Evolutionary conservation across 2,113 vertebrate genomes (phyloP).

Genomic region (Spheniscus mendiculus): DNA sequence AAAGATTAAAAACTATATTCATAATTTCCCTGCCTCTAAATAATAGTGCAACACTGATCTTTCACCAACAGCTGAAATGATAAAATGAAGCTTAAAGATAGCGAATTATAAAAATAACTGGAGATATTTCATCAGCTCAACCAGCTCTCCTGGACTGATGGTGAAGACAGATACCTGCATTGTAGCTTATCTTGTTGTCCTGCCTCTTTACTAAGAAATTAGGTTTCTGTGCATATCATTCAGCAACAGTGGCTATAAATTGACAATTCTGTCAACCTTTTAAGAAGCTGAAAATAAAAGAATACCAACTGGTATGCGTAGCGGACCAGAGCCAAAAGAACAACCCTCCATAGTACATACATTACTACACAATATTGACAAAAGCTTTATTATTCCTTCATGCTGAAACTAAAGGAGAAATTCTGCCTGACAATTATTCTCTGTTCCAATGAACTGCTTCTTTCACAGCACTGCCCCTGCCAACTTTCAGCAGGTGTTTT

Average conservation of each 20-base stretch:
- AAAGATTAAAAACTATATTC: not conserved
- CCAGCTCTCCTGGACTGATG: not conserved
- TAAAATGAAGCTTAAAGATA: not conserved
- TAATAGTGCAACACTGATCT: not conserved
- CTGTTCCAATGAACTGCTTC: conserved; percentile 71
- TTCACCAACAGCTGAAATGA: not conserved
- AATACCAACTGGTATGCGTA: not conserved
- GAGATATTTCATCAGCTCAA: not conserved
- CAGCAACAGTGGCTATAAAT: not conserved
- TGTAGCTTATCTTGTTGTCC: not conserved
- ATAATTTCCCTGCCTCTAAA: not conserved
- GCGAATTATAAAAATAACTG: not conserved
- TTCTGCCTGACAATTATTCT: conserved; percentile 62
- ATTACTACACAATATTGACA: not conserved
- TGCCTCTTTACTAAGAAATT: not conserved
- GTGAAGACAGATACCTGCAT: not conserved
- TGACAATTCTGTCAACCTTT: not conserved
- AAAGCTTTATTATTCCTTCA: conserved; percentile 4
- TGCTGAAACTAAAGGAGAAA: conserved; percentile 28
- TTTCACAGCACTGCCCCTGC: conserved; percentile 70
- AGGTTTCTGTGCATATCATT: not conserved
- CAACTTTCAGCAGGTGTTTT: conserved; percentile 60
- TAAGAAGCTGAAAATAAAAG: not conserved
- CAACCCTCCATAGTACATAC: not conserved
- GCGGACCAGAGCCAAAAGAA: not conserved